Conservation (phyloP, 1,140 invertebrate genomes). For the Atta cephalotes region DNA sequence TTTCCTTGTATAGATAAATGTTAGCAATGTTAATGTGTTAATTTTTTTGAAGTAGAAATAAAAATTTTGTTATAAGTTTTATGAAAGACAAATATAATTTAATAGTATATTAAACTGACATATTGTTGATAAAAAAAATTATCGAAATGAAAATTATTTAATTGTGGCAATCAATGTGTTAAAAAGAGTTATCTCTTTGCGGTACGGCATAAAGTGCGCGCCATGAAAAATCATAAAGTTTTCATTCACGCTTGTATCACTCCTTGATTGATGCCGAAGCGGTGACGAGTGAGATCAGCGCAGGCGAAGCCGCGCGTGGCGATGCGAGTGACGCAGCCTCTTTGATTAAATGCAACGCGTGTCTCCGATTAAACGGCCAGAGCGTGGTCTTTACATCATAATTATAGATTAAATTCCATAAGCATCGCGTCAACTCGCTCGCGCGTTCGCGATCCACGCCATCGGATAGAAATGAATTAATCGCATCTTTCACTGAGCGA, state of each 20-base stretch:
- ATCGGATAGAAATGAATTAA: constrained; percentile 25
- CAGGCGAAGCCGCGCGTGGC: constrained; percentile 9
- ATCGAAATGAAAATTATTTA: not conserved
- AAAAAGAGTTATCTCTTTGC: not conserved
- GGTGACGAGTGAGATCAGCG: constrained; percentile 17
- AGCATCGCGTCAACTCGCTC: constrained; percentile 50
- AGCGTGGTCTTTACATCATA: constrained; percentile 50
- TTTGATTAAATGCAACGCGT: constrained; percentile 56
- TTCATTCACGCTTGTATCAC: constrained; percentile 7
- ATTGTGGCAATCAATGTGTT: not conserved
- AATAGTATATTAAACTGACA: not conserved
- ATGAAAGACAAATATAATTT: not conserved
- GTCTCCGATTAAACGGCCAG: constrained; percentile 26
- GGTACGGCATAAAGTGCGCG: not conserved
- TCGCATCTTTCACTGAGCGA: not conserved
- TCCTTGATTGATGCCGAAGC: constrained; percentile 14
- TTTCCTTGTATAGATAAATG: too few species aligned
- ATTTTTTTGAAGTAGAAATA: not conserved
- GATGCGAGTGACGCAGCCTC: constrained; percentile 21
- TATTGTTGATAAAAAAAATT: not conserved
- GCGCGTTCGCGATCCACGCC: not conserved
- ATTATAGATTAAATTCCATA: constrained; percentile 62
- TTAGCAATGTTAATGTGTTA: too few species aligned
- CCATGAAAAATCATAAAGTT: not conserved
- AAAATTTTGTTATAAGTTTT: not conserved